phyloP scores from a whole-genome alignment of 1,140 invertebrate species.

The Steinernema khuongi region DNA sequence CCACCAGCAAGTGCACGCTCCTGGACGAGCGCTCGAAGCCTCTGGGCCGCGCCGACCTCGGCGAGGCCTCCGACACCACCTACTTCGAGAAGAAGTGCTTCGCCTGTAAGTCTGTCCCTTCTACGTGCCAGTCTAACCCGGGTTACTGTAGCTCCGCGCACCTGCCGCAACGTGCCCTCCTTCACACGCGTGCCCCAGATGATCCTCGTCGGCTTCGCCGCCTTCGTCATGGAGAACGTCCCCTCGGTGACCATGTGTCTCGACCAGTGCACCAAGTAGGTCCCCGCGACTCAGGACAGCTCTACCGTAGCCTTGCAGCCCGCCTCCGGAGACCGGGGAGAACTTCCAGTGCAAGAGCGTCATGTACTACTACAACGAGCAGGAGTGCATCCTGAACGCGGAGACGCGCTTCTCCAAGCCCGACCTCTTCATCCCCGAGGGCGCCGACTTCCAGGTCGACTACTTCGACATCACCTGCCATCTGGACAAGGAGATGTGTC shows the following conservation, averaged over 20 bases:
- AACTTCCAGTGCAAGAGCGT: slow-evolving; percentile 58
- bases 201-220: slow-evolving; percentile 58
- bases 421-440: slow-evolving; percentile 58
- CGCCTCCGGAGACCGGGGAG: slow-evolving; percentile 57
- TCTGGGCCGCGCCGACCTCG: slow-evolving; percentile 51
- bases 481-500: slow-evolving; percentile 50
- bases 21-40: slow-evolving; percentile 57
- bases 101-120: slow-evolving; percentile 42
- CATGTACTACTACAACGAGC: slow-evolving; percentile 59
- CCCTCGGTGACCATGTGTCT: slow-evolving; percentile 59
- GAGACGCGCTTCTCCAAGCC: slow-evolving; percentile 55
- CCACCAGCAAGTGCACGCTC: slow-evolving; percentile 49
- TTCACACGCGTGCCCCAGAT: slow-evolving; percentile 58
- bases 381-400: slow-evolving; percentile 58
- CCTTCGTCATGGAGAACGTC: slow-evolving; percentile 59
- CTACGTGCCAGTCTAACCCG: neutral
- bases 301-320: slow-evolving; percentile 36
- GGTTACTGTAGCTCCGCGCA: slow-evolving; percentile 50
- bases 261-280: slow-evolving; percentile 58
- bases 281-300: neutral
- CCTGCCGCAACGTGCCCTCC: slow-evolving; percentile 55
- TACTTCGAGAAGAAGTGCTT: slow-evolving; percentile 59
- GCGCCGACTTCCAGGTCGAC: slow-evolving; percentile 57
- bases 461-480: slow-evolving; percentile 59
- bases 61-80: slow-evolving; percentile 51